Evolutionary conservation across 23 tunicate genomes (phyloP), one percentile per base, ranked within the genome.

Genomic region (Ascidia mentula): DNA sequence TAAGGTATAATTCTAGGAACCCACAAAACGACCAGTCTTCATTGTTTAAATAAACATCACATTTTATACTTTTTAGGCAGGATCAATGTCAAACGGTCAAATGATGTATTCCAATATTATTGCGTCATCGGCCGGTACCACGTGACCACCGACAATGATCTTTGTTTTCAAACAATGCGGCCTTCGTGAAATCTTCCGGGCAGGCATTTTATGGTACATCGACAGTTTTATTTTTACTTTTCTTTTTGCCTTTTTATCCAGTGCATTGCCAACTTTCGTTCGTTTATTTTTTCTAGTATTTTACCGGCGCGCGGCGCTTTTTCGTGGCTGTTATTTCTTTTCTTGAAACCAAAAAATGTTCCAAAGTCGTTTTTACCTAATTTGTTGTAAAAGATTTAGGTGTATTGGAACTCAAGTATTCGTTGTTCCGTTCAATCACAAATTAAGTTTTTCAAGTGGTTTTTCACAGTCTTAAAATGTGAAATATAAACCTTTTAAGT

Each of bases 91-190:
- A 9, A 53, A 53, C 65, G 65, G 65, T 53, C 65, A 53, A 53
- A 53, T 53, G 65, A 53, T 53, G 65, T 53, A 53, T 28, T 28
- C 65, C 28, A 53, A 53, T 53, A 53, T 53, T 53, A 53, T 53
- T 53, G 65, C 65, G 65, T 53, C 65, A 53, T 53, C 65, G 24
- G 65, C 65, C 24, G 65, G 65, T 53, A 53, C 65, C 65, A 53
- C 65, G 65, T 53, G 65, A 53, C 65, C 22, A 53, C 65, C 65
- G 65, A 28, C 65, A 20, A 9, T 53, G 65, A 53, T 28, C 28
- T 9, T 6, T 53, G 65, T 28, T 26, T 53, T 53, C 28, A 53
- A 28, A 53, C 22, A 26, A 53, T 20, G 22, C 53, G 13, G 13
- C 65, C 65, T 53, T 53, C 24, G 65, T 53, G 22, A 26, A 20